phyloP scores from a whole-genome alignment of 2,888 invertebrate genomes.

The Drosophila eohydei region DNA sequence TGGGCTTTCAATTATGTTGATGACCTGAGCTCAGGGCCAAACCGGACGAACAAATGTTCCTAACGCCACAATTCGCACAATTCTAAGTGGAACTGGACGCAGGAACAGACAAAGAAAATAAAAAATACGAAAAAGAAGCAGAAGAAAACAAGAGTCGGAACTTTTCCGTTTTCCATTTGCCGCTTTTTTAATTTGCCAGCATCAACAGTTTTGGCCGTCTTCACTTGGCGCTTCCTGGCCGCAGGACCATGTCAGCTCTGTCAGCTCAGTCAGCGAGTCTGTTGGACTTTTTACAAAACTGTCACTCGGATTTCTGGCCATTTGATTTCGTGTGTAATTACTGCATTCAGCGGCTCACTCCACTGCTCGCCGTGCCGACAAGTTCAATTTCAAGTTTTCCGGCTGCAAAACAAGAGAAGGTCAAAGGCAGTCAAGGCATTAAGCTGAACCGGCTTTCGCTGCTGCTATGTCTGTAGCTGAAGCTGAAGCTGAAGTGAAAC shows the following conservation, averaged over 20 bases:
- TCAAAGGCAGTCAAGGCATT: slow-evolving; percentile 48
- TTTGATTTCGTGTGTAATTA: slow-evolving; percentile 76
- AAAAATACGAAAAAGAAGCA: slow-evolving; percentile 1
- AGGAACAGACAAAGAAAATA: slow-evolving; percentile 6
- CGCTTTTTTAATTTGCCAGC: slow-evolving; percentile 53
- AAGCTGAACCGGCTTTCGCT: slow-evolving; percentile 28
- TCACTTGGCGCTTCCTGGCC: slow-evolving; percentile 36
- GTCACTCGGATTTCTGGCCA: slow-evolving; percentile 72
- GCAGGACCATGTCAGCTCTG: slow-evolving; percentile 47
- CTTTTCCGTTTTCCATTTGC: slow-evolving; percentile 30
- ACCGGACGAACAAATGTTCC: slow-evolving; percentile 17
- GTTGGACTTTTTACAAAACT: slow-evolving; percentile 66
- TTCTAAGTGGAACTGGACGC: not conserved
- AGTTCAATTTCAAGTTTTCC: slow-evolving; percentile 71
- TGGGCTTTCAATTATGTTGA: slow-evolving; percentile 69
- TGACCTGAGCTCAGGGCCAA: slow-evolving; percentile 10
- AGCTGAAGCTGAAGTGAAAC: not conserved
- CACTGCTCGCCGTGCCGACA: slow-evolving; percentile 2
- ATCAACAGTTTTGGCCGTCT: slow-evolving; percentile 48
- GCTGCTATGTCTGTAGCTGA: not conserved
- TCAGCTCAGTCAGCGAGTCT: slow-evolving; percentile 30
- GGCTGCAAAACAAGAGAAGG: slow-evolving; percentile 24
- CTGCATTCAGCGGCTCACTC: slow-evolving; percentile 37
- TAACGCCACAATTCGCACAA: slow-evolving; percentile 21
- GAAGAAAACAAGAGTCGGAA: slow-evolving; percentile 21